phyloP scores from a whole-genome alignment of 2,888 invertebrate genomes.

The Dilophus febrilis region DNA sequence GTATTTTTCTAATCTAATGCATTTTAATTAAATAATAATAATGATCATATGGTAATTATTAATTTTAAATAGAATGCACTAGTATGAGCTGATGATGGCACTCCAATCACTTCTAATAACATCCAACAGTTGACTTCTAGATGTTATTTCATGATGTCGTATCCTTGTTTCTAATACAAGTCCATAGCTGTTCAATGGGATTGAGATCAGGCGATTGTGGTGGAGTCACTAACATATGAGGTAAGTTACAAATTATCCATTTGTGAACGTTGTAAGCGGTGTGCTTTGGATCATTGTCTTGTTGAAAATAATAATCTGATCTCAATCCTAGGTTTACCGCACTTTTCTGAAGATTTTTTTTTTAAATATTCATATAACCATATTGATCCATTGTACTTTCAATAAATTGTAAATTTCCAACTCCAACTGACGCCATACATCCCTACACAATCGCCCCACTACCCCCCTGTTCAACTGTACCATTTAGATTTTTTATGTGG shows the following conservation, averaged over 20 bases:
- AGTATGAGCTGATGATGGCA: slow-evolving; percentile 2
- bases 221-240: background rate
- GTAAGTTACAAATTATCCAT: background rate
- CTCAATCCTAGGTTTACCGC: background rate
- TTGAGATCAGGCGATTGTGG: slow-evolving; percentile 1
- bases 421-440: no score
- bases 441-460: no score
- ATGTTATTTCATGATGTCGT: slow-evolving; percentile 8
- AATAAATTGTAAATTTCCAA: slow-evolving; percentile 8
- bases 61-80: no score
- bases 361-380: slow-evolving; percentile 9
- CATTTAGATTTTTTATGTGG: no score
- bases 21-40: no score
- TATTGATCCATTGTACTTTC: slow-evolving; percentile 12
- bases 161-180: no score
- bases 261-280: background rate
- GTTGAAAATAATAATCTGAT: background rate
- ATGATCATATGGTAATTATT: no score
- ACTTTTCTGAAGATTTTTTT: background rate
- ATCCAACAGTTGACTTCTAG: slow-evolving; percentile 1
- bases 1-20: no score
- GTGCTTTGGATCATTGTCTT: slow-evolving; percentile 9
- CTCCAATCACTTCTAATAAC: slow-evolving; percentile 7
- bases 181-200: slow-evolving; percentile 4
- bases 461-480: no score